Evolutionary conservation across 2,888 invertebrate genomes (phyloP).

Genomic region (Operophtera brumata): DNA sequence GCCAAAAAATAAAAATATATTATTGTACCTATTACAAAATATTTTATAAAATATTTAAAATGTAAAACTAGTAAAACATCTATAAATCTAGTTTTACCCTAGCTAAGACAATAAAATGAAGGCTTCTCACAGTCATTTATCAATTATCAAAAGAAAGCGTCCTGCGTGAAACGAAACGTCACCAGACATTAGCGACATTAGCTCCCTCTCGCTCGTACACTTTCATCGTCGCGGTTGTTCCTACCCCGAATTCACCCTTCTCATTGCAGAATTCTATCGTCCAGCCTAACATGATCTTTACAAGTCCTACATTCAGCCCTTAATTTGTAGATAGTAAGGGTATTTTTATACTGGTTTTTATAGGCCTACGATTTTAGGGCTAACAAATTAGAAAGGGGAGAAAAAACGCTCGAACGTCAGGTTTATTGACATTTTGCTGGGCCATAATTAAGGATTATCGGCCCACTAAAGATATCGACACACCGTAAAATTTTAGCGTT

Average conservation of each 20-base stretch:
- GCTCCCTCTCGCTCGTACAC: slow-evolving; percentile 49
- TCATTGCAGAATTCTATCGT: slow-evolving; percentile 55
- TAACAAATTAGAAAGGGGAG: slow-evolving; percentile 73
- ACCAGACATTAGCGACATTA: slow-evolving; percentile 43
- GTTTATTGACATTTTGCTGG: slow-evolving; percentile 76
- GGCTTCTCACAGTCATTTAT: no score
- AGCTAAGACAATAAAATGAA: no score
- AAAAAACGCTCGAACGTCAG: slow-evolving; percentile 69
- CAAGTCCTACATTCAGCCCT: slow-evolving; percentile 7
- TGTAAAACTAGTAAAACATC: no score
- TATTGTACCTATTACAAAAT: no score
- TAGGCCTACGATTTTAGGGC: slow-evolving; percentile 73
- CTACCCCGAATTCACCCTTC: slow-evolving; percentile 69
- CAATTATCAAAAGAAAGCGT: neutral
- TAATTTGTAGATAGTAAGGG: slow-evolving; percentile 23
- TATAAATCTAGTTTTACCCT: no score
- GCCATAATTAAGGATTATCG: slow-evolving; percentile 74
- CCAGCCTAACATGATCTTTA: slow-evolving; percentile 50
- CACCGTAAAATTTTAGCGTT: slow-evolving; percentile 63
- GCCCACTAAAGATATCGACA: slow-evolving; percentile 62
- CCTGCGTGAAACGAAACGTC: slow-evolving; percentile 49
- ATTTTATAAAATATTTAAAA: no score
- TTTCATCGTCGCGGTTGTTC: slow-evolving; percentile 59
- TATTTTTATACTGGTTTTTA: slow-evolving; percentile 42
- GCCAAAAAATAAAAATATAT: no score